These are phyloP conservation scores for Araneus ventricosus DNA, from an alignment of 1,140 invertebrate species.

Conservation along the genomic window DNA sequence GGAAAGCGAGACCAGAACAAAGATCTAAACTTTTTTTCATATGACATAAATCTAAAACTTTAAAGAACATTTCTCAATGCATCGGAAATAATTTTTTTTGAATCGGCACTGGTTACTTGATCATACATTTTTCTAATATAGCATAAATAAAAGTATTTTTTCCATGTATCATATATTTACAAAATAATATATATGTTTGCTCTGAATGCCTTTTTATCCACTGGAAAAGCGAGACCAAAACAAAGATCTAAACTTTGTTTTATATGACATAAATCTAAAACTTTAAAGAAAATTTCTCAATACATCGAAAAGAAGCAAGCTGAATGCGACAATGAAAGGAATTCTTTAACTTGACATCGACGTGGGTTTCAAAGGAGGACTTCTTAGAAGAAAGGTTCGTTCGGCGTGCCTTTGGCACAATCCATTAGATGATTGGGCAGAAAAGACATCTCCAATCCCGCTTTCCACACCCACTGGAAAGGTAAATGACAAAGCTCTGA, in stretches of 20 bases:
- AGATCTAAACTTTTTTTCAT: neutral
- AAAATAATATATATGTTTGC: no score
- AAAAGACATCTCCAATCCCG: neutral
- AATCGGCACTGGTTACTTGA: no score
- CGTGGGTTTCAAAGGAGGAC: neutral
- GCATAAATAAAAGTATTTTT: no score
- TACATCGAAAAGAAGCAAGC: neutral
- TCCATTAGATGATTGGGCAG: conserved; percentile 52
- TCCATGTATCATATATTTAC: no score
- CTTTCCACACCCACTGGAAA: conserved; percentile 3
- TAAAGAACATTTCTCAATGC: neutral
- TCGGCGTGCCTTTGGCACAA: conserved; percentile 16
- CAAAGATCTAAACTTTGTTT: neutral
- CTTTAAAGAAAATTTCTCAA: neutral
- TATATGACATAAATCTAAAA: neutral
- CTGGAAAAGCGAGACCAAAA: neutral
- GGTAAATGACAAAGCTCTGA: conserved; percentile 34
- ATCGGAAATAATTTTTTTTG: neutral
- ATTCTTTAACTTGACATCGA: neutral
- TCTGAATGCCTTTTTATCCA: no score
- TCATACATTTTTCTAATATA: no score
- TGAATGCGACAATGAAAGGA: neutral
- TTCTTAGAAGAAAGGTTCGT: neutral
- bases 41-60: neutral
- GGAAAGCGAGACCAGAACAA: no score